Percentiles rank a stretch among this genome's conserved stretches.
These are phyloP conservation scores for Oreortyx pictus DNA, from an alignment of 2,797 vertebrate species.

Conservation along the genomic window DNA sequence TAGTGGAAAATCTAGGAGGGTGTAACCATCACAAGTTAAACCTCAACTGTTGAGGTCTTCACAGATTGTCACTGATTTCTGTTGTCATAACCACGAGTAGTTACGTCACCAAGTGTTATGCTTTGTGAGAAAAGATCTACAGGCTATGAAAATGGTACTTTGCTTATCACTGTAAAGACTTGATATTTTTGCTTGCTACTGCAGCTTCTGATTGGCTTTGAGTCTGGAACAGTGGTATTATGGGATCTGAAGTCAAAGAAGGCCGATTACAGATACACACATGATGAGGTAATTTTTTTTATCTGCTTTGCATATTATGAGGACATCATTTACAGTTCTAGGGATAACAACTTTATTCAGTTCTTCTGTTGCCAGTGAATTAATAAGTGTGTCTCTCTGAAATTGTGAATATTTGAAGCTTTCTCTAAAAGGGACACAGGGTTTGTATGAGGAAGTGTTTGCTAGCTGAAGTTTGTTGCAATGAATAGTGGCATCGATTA, in stretches of 20 bases:
- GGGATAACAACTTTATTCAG: neutral
- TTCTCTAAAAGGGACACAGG: neutral
- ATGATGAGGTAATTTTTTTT: slow-evolving; percentile 91
- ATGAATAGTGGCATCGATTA: neutral
- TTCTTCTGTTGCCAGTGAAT: neutral
- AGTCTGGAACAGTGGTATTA: slow-evolving; percentile 94
- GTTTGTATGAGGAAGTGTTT: neutral
- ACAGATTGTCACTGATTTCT: neutral
- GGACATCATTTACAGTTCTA: neutral
- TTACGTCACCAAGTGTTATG: neutral
- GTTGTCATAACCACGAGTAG: neutral
- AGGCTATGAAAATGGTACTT: neutral
- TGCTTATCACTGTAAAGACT: neutral
- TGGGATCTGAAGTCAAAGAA: slow-evolving; percentile 99
- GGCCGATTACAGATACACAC: slow-evolving; percentile 96
- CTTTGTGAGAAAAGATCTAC: neutral
- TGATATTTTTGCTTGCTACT: slow-evolving; percentile 66
- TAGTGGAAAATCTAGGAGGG: neutral
- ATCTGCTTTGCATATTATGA: neutral
- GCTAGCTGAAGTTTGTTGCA: neutral
- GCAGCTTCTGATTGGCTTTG: slow-evolving; percentile 98
- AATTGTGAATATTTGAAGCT: neutral
- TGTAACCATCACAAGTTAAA: neutral
- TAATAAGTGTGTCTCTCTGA: neutral
- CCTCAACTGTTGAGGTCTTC: neutral